These are phyloP conservation scores for Baryphthengus martii DNA, from an alignment of 2,113 vertebrate genomes.

Conservation along the genomic window DNA sequence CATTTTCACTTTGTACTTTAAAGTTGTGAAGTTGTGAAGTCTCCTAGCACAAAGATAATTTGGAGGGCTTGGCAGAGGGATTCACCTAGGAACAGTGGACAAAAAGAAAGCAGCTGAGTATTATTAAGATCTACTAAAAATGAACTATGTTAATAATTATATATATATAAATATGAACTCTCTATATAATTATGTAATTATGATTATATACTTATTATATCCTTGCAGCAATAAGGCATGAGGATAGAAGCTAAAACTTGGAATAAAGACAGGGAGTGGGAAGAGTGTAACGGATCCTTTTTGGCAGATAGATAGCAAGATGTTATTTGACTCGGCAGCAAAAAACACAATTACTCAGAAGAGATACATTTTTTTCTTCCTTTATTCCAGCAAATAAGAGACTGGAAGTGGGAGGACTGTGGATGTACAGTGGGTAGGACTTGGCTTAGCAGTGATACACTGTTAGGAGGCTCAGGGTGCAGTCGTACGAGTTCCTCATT, in stretches of 20 bases:
- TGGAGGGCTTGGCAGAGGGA: neutral
- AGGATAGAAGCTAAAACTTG: neutral
- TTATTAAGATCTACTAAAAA: neutral
- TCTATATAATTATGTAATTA: neutral
- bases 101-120: neutral
- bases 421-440: fast-evolving
- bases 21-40: neutral
- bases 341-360: neutral
- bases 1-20: neutral
- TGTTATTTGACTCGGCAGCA: neutral
- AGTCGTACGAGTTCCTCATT: neutral
- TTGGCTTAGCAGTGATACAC: neutral
- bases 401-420: neutral
- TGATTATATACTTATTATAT: neutral
- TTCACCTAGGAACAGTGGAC: neutral
- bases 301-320: neutral
- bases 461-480: neutral
- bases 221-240: neutral
- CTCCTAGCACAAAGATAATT: neutral
- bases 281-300: neutral
- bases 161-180: neutral
- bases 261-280: neutral
- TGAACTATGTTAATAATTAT: neutral
- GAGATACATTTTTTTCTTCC: fast-evolving
- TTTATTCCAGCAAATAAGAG: neutral